Evolutionary conservation across 37 sponge, comb jelly and placozoan species (phyloP), one percentile per base, ranked within the genome.

Genomic region (Petrosia ficiformis): DNA sequence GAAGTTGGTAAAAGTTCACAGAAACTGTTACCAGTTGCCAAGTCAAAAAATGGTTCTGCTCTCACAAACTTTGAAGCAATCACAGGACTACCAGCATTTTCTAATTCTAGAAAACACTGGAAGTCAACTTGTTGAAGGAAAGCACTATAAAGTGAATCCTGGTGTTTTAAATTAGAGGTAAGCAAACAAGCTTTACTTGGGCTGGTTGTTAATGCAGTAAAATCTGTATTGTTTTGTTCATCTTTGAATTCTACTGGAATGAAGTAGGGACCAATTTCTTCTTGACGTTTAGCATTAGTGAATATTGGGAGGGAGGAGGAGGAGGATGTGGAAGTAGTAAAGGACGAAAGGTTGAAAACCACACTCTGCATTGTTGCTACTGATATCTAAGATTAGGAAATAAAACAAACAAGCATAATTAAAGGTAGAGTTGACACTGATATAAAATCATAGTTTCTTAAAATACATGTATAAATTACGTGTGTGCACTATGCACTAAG

Each of bases 81-180:
- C 26, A 79, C 2, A 28, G 48, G 10, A 21, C 21, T 59, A 2
- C 78, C 63, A 1, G 35, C n/a, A 25, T 63, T 73, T 0, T 43
- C 61, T 30, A 90, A 67, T 43, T 76, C 81, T 44, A 90, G 54
- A 19, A 70, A 35, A 74, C 90, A 90, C 33, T 80, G 65, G 76
- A 90, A 90, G 2, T 59, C 63, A 10, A 90, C 86, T 40, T 90
- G 90, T 39, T 90, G 90, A 24, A 84, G 64, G 63, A 65, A 87
- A 30, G 38, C 65, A n/a, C 76, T 77, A 48, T 8, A 8, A 8
- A 48, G 14, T 19, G 14, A 48, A n/a, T 61, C 63, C 63, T 61
- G 14, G 25, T 6, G 25, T 26, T n/a, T 8, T 5, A n/a, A 5
- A 61, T 61, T 61, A 8, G 6, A 24, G 4, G 39, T 28, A 24